Percentiles rank a stretch among this genome's conserved stretches.
Conservation (phyloP, 2,113 vertebrate species). For the Diphyllodes magnificus region DNA sequence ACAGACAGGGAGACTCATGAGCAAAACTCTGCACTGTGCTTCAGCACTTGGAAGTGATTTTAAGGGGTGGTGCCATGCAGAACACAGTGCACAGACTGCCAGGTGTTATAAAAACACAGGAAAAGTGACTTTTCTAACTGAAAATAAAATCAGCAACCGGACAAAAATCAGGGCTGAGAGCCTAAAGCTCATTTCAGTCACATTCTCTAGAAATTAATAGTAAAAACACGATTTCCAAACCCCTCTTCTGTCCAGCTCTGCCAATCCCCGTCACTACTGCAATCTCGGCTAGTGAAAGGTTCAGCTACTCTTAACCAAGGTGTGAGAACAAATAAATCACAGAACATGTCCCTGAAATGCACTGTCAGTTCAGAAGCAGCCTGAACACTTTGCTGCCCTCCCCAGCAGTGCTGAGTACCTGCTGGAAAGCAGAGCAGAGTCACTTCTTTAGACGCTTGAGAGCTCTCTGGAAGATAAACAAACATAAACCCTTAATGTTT, state of each 20-base stretch:
- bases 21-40: background rate
- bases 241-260: background rate
- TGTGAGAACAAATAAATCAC: background rate
- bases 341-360: background rate
- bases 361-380: background rate
- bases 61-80: background rate
- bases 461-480: background rate
- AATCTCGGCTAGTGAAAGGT: background rate
- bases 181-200: background rate
- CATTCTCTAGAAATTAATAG: background rate
- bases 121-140: background rate
- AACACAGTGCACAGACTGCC: background rate
- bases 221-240: background rate
- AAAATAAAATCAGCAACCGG: background rate
- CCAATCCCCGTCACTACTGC: background rate
- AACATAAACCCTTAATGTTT: no score
- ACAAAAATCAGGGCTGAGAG: background rate
- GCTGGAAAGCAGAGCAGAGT: background rate
- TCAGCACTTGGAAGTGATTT: background rate
- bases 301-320: background rate
- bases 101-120: background rate
- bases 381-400: background rate
- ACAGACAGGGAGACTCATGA: background rate
- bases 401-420: background rate
- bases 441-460: background rate